Evolutionary conservation across 23 tunicate species (phyloP).

Genomic region (Styela clava): DNA sequence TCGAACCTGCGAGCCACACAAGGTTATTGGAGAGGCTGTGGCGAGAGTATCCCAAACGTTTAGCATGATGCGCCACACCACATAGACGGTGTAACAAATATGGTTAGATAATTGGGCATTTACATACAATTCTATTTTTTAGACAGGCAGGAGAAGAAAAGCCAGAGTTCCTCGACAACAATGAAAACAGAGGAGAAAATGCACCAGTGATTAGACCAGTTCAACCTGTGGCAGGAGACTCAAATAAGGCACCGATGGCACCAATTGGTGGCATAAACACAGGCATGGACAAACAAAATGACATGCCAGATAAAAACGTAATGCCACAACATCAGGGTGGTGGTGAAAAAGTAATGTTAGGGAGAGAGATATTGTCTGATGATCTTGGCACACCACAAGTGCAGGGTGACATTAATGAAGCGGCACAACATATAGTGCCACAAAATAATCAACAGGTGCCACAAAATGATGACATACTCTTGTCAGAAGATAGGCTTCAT

Average conservation of each 20-base stretch:
- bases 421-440: neutral
- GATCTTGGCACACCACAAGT: neutral
- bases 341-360: neutral
- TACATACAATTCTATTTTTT: conserved; percentile 2
- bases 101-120: neutral
- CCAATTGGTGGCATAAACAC: neutral
- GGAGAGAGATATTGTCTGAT: neutral
- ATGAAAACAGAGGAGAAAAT: neutral
- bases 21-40: too few species aligned
- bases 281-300: neutral
- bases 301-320: neutral
- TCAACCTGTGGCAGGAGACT: neutral
- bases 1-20: too few species aligned
- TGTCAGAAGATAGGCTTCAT: neutral
- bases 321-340: neutral
- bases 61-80: too few species aligned
- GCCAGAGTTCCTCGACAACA: neutral
- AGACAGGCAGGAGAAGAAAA: conserved; percentile 27
- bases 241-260: neutral
- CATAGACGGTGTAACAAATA: too few species aligned
- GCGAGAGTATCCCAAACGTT: too few species aligned
- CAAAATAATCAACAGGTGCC: neutral
- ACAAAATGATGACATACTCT: neutral
- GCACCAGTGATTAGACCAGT: neutral
- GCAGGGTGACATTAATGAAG: neutral